Conservation (phyloP, 2,888 invertebrate species). For the Priocnemis perturbator region DNA sequence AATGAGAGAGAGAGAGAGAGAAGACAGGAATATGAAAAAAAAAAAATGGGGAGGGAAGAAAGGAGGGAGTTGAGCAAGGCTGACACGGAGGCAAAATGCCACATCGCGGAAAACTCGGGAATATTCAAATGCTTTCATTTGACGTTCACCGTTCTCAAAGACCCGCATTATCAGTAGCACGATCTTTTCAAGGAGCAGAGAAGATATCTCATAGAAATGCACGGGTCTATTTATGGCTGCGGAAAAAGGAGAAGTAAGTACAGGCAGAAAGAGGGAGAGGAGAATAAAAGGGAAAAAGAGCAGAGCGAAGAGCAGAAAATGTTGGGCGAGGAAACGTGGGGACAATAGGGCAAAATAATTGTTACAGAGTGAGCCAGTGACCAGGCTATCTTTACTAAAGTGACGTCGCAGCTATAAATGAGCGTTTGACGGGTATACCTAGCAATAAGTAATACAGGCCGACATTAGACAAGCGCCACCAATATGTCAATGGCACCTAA, state of each 20-base stretch:
- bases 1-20: conserved; percentile 13
- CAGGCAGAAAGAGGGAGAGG: conserved; percentile 11
- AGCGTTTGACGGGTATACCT: too few relatives aligned
- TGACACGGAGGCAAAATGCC: conserved; percentile 30
- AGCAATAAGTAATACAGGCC: too few relatives aligned
- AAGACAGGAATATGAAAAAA: conserved; percentile 1
- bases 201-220: conserved; percentile 58
- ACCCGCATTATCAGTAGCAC: conserved; percentile 48
- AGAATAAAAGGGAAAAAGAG: background rate
- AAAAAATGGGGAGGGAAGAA: background rate
- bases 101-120: conserved; percentile 45
- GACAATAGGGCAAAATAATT: too few relatives aligned
- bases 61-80: conserved; percentile 18
- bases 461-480: too few relatives aligned
- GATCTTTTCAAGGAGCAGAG: conserved; percentile 53
- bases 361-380: too few relatives aligned
- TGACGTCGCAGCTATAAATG: conserved; percentile 12
- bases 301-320: background rate
- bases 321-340: background rate
- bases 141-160: conserved; percentile 48
- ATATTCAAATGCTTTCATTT: conserved; percentile 55
- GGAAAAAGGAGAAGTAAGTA: conserved; percentile 20
- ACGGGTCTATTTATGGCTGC: conserved; percentile 48
- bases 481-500: too few relatives aligned
- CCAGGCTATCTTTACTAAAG: conserved; percentile 39